These are phyloP conservation scores for Teleogryllus occipitalis DNA, from an alignment of 1,140 invertebrate genomes.

Conservation along the genomic window DNA sequence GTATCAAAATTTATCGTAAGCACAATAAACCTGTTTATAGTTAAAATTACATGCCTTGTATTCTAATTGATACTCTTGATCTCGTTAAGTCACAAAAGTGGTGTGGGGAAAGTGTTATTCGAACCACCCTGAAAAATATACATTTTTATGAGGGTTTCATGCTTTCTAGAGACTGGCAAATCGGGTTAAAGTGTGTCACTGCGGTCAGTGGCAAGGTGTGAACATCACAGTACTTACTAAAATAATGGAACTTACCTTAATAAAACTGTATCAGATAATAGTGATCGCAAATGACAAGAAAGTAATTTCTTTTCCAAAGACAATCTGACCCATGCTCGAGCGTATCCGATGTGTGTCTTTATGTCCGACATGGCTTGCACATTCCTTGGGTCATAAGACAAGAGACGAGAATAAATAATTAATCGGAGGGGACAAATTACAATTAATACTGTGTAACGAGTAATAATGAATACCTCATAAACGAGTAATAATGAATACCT, in stretches of 20 bases:
- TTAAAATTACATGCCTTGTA: too few species aligned
- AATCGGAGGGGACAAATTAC: background rate
- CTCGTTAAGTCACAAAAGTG: too few species aligned
- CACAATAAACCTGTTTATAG: too few species aligned
- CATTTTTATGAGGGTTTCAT: too few species aligned
- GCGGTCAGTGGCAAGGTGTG: background rate
- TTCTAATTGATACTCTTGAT: too few species aligned
- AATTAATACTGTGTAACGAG: background rate
- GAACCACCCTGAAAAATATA: too few species aligned
- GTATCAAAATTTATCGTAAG: too few species aligned
- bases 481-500: slow-evolving; percentile 41
- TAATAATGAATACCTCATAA: slow-evolving; percentile 53
- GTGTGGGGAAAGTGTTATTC: too few species aligned
- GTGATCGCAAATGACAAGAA: slow-evolving; percentile 81
- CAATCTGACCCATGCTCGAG: slow-evolving; percentile 90
- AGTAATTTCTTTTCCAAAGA: slow-evolving; percentile 96
- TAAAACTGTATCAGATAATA: slow-evolving; percentile 77
- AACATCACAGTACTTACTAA: too few species aligned
- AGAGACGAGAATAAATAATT: slow-evolving; percentile 9
- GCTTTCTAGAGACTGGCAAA: background rate
- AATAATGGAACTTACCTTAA: slow-evolving; percentile 50
- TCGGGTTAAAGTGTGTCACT: background rate
- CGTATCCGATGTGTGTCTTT: slow-evolving; percentile 96
- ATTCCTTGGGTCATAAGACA: slow-evolving; percentile 52
- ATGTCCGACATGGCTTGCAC: slow-evolving; percentile 95